Evolutionary conservation across 2,797 vertebrate genomes (phyloP).

Genomic region (Phalanger gymnotis): DNA sequence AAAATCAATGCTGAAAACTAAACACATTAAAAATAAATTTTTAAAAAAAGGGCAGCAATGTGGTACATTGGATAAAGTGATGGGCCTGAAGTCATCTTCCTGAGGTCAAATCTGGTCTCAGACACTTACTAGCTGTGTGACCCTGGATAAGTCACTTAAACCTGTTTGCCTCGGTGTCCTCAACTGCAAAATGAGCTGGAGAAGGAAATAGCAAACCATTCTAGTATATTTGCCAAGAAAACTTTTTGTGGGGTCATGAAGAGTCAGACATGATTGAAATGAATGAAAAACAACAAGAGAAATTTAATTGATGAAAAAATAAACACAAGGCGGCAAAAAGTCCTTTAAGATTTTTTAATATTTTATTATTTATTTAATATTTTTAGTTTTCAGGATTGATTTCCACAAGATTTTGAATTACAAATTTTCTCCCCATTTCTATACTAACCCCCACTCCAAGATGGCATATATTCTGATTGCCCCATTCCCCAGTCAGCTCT

Average conservation of each 20-base stretch:
- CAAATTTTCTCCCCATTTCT: no score
- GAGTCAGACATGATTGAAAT: not conserved
- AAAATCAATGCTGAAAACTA: no score
- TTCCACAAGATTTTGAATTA: no score
- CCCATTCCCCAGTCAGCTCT: no score
- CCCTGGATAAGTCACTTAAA: not conserved
- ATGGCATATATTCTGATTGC: no score
- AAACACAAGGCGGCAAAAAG: not conserved
- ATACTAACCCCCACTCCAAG: no score
- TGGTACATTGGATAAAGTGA: not conserved
- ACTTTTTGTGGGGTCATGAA: not conserved
- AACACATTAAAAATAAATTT: no score
- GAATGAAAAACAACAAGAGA: not conserved
- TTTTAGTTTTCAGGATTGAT: no score
- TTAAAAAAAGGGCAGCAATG: not conserved
- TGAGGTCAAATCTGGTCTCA: not conserved
- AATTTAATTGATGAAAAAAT: not conserved
- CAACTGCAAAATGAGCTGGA: not conserved
- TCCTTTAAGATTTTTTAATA: not conserved
- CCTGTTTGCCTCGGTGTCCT: not conserved
- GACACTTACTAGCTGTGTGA: not conserved
- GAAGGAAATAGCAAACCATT: not conserved
- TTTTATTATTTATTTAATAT: no score
- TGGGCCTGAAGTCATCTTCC: not conserved
- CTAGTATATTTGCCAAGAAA: not conserved